Conservation (phyloP, 2,113 vertebrate species). For the Rana temporaria region DNA sequence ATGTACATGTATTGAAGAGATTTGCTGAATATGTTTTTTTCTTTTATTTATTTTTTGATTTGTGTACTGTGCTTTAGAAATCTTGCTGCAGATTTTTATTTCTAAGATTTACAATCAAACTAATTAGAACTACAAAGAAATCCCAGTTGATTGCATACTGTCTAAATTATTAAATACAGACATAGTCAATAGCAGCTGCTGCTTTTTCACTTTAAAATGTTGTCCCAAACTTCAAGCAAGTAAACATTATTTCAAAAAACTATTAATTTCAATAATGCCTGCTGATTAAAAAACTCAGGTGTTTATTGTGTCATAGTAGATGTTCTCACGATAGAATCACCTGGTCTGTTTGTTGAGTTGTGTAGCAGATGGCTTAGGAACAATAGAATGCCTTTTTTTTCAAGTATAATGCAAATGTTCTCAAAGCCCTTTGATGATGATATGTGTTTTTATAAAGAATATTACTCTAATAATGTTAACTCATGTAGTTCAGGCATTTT, state of each 20-base stretch:
- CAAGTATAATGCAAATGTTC: constrained; percentile 24
- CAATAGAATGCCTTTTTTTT: constrained; percentile 11
- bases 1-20: too few species aligned
- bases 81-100: too few species aligned
- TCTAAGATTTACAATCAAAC: not conserved
- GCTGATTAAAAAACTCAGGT: not conserved
- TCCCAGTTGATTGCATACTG: not conserved
- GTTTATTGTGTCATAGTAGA: not conserved
- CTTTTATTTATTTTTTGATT: too few species aligned
- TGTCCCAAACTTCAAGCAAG: constrained; percentile 3
- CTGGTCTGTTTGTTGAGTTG: not conserved
- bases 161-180: not conserved
- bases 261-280: not conserved
- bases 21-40: too few species aligned
- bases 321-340: constrained; percentile 2
- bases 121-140: not conserved
- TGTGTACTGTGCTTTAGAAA: too few species aligned
- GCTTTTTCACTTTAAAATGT: not conserved
- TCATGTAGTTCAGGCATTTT: constrained; percentile 2
- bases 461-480: constrained; percentile 1
- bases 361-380: constrained; percentile 13
- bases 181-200: not conserved
- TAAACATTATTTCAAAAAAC: not conserved
- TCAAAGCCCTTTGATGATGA: constrained; percentile 20
- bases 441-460: constrained; percentile 12